Conservation (phyloP, 2,113 vertebrate genomes). For the Xiphorhynchus elegans region DNA sequence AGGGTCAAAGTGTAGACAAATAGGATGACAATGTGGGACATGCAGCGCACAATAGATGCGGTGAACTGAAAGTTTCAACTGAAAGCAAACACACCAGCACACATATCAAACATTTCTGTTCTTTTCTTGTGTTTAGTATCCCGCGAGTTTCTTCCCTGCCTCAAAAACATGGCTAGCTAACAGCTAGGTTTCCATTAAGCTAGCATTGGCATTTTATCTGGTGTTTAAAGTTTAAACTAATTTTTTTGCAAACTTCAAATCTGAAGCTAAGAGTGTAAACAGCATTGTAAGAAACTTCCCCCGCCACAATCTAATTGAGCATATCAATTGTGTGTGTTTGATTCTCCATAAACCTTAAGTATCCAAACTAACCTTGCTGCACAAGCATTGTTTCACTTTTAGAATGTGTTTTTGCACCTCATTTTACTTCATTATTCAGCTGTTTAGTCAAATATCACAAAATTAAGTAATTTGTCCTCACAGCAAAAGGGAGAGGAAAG, state of each 20-base stretch:
- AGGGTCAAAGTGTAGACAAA: neutral
- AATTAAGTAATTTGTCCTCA: neutral
- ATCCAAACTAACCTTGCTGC: neutral
- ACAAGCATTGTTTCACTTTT: neutral
- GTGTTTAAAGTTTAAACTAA: neutral
- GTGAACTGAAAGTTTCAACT: neutral
- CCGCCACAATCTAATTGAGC: neutral
- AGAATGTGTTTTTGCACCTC: neutral
- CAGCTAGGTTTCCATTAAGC: neutral
- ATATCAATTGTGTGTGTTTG: neutral
- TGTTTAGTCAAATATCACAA: neutral
- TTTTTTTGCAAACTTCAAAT: neutral
- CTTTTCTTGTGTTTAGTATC: neutral
- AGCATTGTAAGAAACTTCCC: neutral
- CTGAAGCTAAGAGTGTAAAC: neutral
- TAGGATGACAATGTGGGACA: neutral
- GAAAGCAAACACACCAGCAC: neutral
- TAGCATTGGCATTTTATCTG: neutral
- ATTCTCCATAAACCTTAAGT: neutral
- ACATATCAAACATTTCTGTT: neutral
- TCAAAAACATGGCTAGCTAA: neutral
- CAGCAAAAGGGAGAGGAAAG: neutral
- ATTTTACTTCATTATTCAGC: neutral
- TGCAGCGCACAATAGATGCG: neutral
- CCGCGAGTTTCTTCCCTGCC: neutral